Percentiles rank a stretch among this genome's conserved stretches.
Evolutionary conservation across 2,113 vertebrate genomes (phyloP).

Genomic region (Turdus rufiventris): DNA sequence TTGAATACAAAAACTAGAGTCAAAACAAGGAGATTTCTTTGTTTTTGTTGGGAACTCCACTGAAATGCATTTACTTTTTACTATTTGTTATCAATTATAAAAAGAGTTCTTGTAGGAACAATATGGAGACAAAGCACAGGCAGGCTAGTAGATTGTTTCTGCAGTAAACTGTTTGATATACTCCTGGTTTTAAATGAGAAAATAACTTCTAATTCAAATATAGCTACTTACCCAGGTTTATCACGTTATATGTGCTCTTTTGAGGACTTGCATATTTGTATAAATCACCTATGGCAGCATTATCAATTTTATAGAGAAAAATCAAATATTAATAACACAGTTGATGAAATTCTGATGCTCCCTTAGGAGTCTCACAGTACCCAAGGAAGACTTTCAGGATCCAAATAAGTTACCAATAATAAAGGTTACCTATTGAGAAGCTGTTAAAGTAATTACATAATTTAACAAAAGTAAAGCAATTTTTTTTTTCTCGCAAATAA

Average conservation of each 20-base stretch:
- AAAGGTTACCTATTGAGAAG: neutral
- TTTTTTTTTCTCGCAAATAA: neutral
- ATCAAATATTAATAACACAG: constrained; percentile 4
- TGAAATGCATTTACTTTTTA: neutral
- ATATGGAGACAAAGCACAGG: neutral
- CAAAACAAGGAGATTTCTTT: neutral
- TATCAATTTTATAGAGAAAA: neutral
- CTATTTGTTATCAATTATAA: neutral
- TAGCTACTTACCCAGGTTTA: neutral
- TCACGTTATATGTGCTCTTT: neutral
- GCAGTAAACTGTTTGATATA: neutral
- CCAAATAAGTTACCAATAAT: neutral
- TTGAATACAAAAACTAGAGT: neutral
- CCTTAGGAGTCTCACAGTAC: neutral
- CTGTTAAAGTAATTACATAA: neutral
- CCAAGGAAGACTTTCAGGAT: neutral
- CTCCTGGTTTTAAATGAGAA: neutral
- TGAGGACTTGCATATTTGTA: neutral
- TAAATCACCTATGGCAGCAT: neutral
- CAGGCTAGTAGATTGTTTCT: neutral
- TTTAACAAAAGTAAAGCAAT: neutral
- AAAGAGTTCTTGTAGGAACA: neutral
- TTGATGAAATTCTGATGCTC: neutral
- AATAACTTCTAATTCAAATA: neutral
- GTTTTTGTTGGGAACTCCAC: neutral